Conservation (phyloP, 1,140 invertebrate genomes). For the Atta cephalotes region DNA sequence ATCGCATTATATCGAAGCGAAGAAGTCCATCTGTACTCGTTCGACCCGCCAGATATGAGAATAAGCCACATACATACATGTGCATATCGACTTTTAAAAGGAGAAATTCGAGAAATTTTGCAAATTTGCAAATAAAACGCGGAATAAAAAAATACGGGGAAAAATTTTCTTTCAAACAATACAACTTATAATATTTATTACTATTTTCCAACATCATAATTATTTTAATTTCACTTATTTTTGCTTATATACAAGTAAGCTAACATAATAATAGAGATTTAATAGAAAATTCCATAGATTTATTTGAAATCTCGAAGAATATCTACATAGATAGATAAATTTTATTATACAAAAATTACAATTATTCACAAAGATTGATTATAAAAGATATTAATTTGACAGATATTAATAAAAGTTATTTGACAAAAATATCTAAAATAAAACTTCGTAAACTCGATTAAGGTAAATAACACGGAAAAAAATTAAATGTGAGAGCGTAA, state of each 20-base stretch:
- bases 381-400: not conserved
- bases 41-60: slow-evolving; percentile 22
- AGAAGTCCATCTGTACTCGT: slow-evolving; percentile 25
- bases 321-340: not conserved
- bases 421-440: not conserved
- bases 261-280: not conserved
- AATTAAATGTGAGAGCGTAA: slow-evolving; percentile 20
- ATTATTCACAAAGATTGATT: not conserved
- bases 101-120: not conserved
- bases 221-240: slow-evolving; percentile 1
- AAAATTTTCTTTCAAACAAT: not conserved
- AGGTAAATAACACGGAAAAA: not conserved
- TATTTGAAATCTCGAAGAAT: not conserved
- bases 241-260: not conserved
- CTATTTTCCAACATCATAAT: not conserved
- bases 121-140: not conserved
- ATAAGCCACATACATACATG: not conserved
- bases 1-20: slow-evolving; percentile 43
- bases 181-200: not conserved
- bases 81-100: slow-evolving; percentile 30
- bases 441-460: not conserved
- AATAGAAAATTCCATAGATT: not conserved
- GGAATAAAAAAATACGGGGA: not conserved
- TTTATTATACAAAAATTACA: not conserved
- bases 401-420: not conserved